A percentile compares a stretch with the other conserved stretches of the same genome.
Conservation (phyloP, 2,888 invertebrate species). For the Cataglyphis rosenhaueri region DNA sequence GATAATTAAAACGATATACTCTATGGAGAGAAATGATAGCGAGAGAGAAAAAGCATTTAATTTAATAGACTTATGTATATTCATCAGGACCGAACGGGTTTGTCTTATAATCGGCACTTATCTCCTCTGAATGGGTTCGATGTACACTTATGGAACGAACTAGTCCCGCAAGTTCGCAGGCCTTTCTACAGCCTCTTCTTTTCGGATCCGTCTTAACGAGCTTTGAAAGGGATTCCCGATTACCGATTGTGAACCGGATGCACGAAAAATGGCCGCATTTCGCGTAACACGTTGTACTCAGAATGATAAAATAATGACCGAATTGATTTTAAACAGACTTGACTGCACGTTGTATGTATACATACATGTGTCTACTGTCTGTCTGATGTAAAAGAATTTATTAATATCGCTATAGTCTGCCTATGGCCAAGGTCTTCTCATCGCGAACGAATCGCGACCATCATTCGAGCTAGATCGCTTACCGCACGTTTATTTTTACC, state of each 20-base stretch:
- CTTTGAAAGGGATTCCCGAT: conserved; percentile 75
- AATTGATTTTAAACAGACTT: conserved; percentile 24
- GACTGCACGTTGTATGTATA: background rate
- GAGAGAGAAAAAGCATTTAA: background rate
- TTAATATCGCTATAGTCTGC: conserved; percentile 2
- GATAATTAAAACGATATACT: conserved; percentile 19
- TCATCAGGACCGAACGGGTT: conserved; percentile 4
- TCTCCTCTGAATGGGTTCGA: conserved; percentile 27
- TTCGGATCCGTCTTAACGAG: conserved; percentile 72
- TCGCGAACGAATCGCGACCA: background rate
- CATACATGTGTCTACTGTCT: background rate
- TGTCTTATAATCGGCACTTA: conserved; percentile 19
- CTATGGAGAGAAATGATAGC: background rate
- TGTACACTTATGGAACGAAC: background rate
- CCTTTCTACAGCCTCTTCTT: conserved; percentile 45
- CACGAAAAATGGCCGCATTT: conserved; percentile 54
- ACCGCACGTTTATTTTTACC: conserved; percentile 26
- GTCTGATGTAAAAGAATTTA: background rate
- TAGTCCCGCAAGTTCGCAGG: conserved; percentile 4
- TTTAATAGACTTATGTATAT: conserved; percentile 37
- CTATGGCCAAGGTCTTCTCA: background rate
- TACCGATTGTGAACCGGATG: conserved; percentile 63
- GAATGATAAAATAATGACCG: background rate
- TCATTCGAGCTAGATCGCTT: conserved; percentile 6
- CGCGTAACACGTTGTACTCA: conserved; percentile 4